Evolutionary conservation across 2,113 vertebrate species (phyloP).

Genomic region (Cettia cetti): DNA sequence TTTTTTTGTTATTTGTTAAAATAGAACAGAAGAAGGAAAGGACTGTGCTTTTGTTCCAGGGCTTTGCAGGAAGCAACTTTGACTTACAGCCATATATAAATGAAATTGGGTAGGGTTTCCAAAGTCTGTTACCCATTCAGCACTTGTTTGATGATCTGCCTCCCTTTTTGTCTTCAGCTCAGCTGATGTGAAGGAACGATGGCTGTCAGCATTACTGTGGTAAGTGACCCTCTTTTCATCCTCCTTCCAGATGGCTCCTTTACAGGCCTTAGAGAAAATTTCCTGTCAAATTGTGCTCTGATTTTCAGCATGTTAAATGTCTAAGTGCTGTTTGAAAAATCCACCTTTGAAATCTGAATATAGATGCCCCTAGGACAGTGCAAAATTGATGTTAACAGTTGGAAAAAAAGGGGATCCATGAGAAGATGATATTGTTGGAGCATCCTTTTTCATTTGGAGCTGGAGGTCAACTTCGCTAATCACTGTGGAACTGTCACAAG

Average conservation of each 20-base stretch:
- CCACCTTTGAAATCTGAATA: background rate
- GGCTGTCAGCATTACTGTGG: slow-evolving; percentile 72
- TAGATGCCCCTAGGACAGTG: background rate
- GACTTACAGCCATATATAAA: slow-evolving; percentile 37
- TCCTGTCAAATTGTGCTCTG: background rate
- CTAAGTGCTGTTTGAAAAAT: background rate
- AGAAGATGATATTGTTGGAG: background rate
- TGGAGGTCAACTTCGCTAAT: background rate
- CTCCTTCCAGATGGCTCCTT: background rate
- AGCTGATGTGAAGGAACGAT: slow-evolving; percentile 72
- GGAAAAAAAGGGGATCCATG: background rate
- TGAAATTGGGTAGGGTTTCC: slow-evolving; percentile 26
- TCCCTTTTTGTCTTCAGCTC: slow-evolving; percentile 70
- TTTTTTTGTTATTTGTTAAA: slow-evolving; percentile 20
- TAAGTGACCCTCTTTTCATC: slow-evolving; percentile 25
- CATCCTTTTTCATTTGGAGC: background rate
- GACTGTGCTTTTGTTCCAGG: slow-evolving; percentile 53
- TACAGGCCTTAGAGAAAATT: background rate
- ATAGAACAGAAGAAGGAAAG: slow-evolving; percentile 56
- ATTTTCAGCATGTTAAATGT: background rate
- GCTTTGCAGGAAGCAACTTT: slow-evolving; percentile 51
- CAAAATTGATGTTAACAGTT: background rate
- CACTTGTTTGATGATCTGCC: slow-evolving; percentile 19
- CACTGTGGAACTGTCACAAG: background rate
- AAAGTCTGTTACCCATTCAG: background rate